These are phyloP conservation scores for Mythimna vitellina DNA, from an alignment of 2,888 invertebrate genomes.

Conservation along the genomic window DNA sequence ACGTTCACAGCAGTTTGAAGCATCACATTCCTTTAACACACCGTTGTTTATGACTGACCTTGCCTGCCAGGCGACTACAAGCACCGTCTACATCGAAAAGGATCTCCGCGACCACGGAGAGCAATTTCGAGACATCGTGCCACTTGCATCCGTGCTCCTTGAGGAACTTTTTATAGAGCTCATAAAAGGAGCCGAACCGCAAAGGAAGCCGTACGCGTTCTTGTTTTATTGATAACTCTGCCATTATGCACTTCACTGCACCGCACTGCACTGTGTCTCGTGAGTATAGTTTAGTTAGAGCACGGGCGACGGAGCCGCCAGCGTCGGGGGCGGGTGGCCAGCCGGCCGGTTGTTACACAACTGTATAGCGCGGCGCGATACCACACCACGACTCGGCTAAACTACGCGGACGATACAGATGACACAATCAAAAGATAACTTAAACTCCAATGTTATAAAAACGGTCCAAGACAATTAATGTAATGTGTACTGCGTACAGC, in stretches of 20 bases:
- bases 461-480: constrained; percentile 23
- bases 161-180: constrained; percentile 86
- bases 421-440: constrained; percentile 65
- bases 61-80: constrained; percentile 82
- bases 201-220: constrained; percentile 78
- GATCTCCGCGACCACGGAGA: constrained; percentile 85
- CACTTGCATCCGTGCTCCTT: constrained; percentile 88
- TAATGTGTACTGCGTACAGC: constrained; percentile 64
- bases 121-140: constrained; percentile 87
- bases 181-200: constrained; percentile 83
- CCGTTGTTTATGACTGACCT: constrained; percentile 80
- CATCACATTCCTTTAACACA: constrained; percentile 19
- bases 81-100: constrained; percentile 87
- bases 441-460: constrained; percentile 42
- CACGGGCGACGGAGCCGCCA: constrained; percentile 61
- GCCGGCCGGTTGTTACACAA: constrained; percentile 82
- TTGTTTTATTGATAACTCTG: constrained; percentile 80
- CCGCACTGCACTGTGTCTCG: constrained; percentile 69
- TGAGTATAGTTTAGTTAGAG: constrained; percentile 57
- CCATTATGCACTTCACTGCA: constrained; percentile 78
- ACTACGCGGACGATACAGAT: constrained; percentile 63
- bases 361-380: constrained; percentile 76
- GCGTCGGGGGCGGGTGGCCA: constrained; percentile 80
- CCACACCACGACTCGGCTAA: constrained; percentile 62
- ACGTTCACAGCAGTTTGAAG: constrained; percentile 24